Base-by-base conservation (phyloP, 2,113 vertebrate species). In the Charina bottae region DNA sequence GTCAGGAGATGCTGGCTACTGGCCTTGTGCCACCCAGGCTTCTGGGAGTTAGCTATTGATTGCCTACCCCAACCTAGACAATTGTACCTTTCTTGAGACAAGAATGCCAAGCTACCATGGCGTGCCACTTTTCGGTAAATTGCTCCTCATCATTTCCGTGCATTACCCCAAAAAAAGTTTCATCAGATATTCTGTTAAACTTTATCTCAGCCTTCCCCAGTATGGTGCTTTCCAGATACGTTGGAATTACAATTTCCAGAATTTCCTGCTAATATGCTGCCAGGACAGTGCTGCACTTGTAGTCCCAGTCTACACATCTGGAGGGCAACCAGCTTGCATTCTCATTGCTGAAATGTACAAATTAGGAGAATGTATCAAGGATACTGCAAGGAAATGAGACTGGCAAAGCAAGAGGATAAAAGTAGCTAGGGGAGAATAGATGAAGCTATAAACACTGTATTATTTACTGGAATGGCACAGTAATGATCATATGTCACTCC, bases 381-480 rank as follows among this genome's bases (percentile, higher is more conserved):
- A 72, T 24, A 64, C 85, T 15, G 21, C 49, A 91, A 55, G n/a
- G 64, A 26, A 91, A 87, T 46, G 19, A 53, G 26, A 15, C 12
- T 46, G 26, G 58, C 83, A 53, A 85, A 72, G 23, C 23, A 91
- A 55, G 59, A 55, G 33, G 49, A 7, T 26, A 37, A 72, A 56
- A 87, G 19, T 54, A 68, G 42, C 17, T 46, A 68, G 83, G 90
- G 90, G 59, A 64, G 58, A 26, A 24, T 37, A 91, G 90, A 24
- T 13, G 17, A 91, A 87, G n/a, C 4, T 72, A 87, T 86, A 85
- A 90, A 85, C 28, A 68, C 9, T 2, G 37, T 23, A 37, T 86
- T 54, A 54, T 91, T 86, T 91, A 68, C 59, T 33, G 28, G 23
- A 85, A 90, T 10, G 55, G 28, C 84, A 91, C 46, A 64, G 19